Base-by-base conservation (phyloP, 2,113 vertebrate genomes). In the Alouatta palliata region DNA sequence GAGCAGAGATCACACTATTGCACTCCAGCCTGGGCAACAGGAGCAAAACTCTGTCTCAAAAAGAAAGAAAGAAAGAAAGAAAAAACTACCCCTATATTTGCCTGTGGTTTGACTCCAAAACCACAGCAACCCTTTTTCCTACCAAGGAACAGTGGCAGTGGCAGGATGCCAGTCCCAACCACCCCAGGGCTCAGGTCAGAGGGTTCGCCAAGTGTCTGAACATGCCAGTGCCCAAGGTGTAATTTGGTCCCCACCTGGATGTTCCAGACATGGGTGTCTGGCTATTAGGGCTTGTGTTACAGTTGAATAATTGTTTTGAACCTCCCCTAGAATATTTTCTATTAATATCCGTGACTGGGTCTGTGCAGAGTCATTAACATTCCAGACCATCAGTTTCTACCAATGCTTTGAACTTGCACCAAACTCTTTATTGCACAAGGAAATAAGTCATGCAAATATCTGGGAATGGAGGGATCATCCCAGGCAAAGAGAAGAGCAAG, bases 301-400 rank as follows among this genome's bases (percentile, higher is more conserved):
- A 25, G 37, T 56, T 61, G 17, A 40, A 35, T 66, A 7, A 37
- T 40, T 58, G 61, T 30, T 13, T 73, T 35, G 77, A 85, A 25
- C 32, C 32, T 30, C 70, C 17, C 10, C n/a, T n/a, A 32, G 43
- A 56, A 35, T 56, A n/a, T 85, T 92, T 94, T 52, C 94, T 90
- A 21, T 90, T 87, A 83, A 93, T 87, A 90, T 35, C 70, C 19
- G 27, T 17, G 1, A 35, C 45, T 25, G n/a, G 45, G 23, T 20
- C 45, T 61, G 83, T 68, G 61, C 4, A 20, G 40, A 30, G 14
- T 58, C 45, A n/a, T 68, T 58, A 68, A 52, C 14, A 7, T 93
- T 76, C 6, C 25, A 37, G 81, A 77, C 64, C 1, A 1, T 70
- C n/a, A 9, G 27, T 45, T 16, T 16, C 6, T 30, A 64, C 32